Conservation (phyloP, 1,140 invertebrate genomes). For the Vollenhovia emeryi region DNA sequence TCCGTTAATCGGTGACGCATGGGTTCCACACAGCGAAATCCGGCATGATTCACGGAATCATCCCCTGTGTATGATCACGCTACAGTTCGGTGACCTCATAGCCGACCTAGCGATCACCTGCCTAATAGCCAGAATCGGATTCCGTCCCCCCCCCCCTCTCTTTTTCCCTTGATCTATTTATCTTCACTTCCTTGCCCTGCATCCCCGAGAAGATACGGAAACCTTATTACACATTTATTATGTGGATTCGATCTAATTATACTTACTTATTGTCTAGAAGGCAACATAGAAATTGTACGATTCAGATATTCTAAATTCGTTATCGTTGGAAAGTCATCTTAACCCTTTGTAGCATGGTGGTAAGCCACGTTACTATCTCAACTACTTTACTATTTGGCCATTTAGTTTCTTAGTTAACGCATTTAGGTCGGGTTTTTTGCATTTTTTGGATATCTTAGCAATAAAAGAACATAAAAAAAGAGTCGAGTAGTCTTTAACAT, state of each 20-base stretch:
- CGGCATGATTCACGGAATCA: conserved; percentile 62
- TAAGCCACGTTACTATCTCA: no score
- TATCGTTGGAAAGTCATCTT: background rate
- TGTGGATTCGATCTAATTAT: no score
- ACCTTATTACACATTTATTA: background rate
- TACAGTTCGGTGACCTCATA: background rate
- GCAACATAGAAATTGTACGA: background rate
- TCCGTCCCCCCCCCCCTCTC: conserved; percentile 25
- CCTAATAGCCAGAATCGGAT: background rate
- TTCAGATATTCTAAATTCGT: background rate
- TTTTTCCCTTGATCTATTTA: background rate
- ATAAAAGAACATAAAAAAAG: no score
- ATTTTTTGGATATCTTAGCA: no score
- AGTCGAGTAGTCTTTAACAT: no score
- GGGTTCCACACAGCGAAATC: conserved; percentile 31
- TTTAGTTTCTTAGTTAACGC: no score
- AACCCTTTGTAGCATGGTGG: no score
- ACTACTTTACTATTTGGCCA: no score
- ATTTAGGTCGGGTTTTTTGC: no score
- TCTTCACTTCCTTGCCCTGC: background rate
- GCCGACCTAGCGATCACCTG: conserved; percentile 20
- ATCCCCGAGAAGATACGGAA: background rate
- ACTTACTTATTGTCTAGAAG: no score
- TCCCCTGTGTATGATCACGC: conserved; percentile 31
- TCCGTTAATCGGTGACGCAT: conserved; percentile 68